A percentile compares a stretch with the other conserved stretches of the same genome.
Evolutionary conservation across 2,888 invertebrate genomes (phyloP).

Genomic region (Drosophila koepferae): DNA sequence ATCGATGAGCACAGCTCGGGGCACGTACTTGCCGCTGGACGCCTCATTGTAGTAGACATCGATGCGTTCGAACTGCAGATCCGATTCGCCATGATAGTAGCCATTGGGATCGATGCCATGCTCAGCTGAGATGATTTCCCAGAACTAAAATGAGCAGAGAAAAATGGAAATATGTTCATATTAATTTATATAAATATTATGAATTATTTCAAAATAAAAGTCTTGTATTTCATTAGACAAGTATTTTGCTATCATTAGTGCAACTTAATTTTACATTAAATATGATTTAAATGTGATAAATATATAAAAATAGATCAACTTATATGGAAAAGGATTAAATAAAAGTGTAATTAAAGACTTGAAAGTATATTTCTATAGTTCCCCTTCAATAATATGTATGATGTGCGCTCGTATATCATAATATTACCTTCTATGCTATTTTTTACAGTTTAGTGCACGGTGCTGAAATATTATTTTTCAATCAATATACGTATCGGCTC

Average conservation of each 20-base stretch:
- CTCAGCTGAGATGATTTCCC: constrained; percentile 93
- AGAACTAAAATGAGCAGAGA: constrained; percentile 86
- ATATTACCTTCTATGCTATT: constrained; percentile 37
- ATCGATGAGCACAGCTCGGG: constrained; percentile 93
- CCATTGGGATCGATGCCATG: constrained; percentile 92
- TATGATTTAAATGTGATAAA: too few species aligned
- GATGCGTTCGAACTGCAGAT: constrained; percentile 91
- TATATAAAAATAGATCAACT: too few species aligned
- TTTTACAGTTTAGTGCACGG: constrained; percentile 23
- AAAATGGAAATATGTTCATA: background rate
- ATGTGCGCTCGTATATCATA: constrained; percentile 49
- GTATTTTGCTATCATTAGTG: too few species aligned
- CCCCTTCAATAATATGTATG: constrained; percentile 12
- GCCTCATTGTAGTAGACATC: constrained; percentile 94
- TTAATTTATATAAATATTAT: too few species aligned
- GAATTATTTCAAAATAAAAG: too few species aligned
- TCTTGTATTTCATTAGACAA: too few species aligned
- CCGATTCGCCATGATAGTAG: constrained; percentile 90
- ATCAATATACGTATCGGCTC: constrained; percentile 57
- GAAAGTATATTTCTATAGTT: constrained; percentile 9
- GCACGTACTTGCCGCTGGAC: constrained; percentile 90
- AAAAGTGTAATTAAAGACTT: background rate
- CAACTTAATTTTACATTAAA: too few species aligned
- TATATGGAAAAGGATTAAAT: too few species aligned
- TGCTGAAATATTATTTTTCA: constrained; percentile 75